Evolutionary conservation across 1,140 invertebrate genomes (phyloP).

Genomic region (Frieseomelitta varia): DNA sequence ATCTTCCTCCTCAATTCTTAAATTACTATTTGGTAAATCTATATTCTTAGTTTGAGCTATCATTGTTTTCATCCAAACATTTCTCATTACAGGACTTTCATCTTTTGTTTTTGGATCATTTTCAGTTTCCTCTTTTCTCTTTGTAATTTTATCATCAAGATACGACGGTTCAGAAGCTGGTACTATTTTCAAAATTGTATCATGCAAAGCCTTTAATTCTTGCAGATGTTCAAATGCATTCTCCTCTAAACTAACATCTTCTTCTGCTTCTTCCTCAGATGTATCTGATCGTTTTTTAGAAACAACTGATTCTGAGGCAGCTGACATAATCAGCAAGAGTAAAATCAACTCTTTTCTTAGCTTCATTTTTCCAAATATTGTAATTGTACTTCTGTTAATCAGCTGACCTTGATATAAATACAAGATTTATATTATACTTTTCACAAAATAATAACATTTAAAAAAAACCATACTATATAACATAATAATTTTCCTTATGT

Average conservation of each 20-base stretch:
- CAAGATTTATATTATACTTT: background rate
- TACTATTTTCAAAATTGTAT: constrained; percentile 72
- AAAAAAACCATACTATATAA: background rate
- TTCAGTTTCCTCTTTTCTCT: constrained; percentile 59
- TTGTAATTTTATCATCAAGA: constrained; percentile 65
- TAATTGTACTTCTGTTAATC: constrained; percentile 14
- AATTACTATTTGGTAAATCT: constrained; percentile 37
- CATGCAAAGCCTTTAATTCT: constrained; percentile 70
- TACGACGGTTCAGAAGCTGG: constrained; percentile 62
- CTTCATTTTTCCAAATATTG: constrained; percentile 27
- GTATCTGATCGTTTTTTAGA: constrained; percentile 34
- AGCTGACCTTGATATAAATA: constrained; percentile 5
- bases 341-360: constrained; percentile 35
- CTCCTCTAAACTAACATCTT: constrained; percentile 47
- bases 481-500: no score
- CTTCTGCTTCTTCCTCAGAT: constrained; percentile 38
- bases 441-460: background rate
- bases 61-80: constrained; percentile 67
- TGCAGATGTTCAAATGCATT: constrained; percentile 69
- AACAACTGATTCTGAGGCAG: constrained; percentile 11
- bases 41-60: constrained; percentile 52
- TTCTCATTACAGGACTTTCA: constrained; percentile 50
- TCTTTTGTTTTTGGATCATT: constrained; percentile 53
- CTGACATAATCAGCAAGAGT: constrained; percentile 36
- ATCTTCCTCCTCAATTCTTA: constrained; percentile 56